These are phyloP conservation scores for Palythoa caribaeorum DNA, from an alignment of 92 coral and sea anemone species.

Conservation along the genomic window DNA sequence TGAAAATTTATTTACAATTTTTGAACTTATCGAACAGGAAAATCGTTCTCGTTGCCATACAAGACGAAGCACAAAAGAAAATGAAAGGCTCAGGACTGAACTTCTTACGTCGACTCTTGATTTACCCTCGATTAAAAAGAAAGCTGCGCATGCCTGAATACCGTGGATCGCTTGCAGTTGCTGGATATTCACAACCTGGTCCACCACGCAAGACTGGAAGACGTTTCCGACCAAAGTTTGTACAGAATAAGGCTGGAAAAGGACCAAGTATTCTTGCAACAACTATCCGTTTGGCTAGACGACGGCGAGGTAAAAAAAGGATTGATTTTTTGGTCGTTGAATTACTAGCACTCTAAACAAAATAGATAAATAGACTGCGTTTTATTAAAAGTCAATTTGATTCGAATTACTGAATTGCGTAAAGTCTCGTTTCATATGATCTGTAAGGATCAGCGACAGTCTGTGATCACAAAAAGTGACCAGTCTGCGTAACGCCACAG, in stretches of 20 bases:
- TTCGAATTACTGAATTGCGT: too few species aligned
- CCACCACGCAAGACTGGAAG: background rate
- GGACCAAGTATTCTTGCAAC: slow-evolving; percentile 28
- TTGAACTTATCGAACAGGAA: slow-evolving; percentile 6
- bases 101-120: slow-evolving; percentile 9
- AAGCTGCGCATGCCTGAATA: slow-evolving; percentile 3
- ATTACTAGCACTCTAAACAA: too few species aligned
- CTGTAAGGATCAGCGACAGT: too few species aligned
- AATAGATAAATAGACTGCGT: too few species aligned
- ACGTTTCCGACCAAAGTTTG: slow-evolving; percentile 29
- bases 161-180: slow-evolving; percentile 20
- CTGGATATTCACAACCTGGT: slow-evolving; percentile 17
- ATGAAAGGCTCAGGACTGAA: background rate
- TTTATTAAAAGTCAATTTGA: too few species aligned
- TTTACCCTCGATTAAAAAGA: background rate
- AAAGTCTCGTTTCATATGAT: too few species aligned
- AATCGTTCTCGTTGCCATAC: slow-evolving; percentile 30
- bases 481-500: too few species aligned
- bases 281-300: slow-evolving; percentile 35
- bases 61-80: slow-evolving; percentile 14
- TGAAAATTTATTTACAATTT: background rate
- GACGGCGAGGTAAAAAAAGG: slow-evolving; percentile 8
- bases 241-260: background rate
- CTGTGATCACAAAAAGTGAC: too few species aligned
- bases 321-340: background rate